Percentiles rank a stretch among this genome's conserved stretches.
Evolutionary conservation across 1,140 invertebrate species (phyloP).

Genomic region (Pseudomyrmex cubaensis): DNA sequence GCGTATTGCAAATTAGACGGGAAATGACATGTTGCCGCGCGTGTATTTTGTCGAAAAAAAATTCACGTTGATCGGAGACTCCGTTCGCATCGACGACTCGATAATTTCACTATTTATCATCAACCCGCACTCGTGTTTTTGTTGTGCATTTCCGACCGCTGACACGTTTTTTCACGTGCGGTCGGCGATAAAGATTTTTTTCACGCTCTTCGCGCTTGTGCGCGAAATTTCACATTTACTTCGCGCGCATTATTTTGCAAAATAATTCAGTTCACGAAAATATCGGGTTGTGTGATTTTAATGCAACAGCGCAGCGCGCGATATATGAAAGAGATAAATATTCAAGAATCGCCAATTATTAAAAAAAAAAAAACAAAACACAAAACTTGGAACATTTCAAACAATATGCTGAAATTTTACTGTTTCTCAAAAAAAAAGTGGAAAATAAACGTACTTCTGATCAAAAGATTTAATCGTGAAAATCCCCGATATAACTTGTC

Average conservation of each 20-base stretch:
- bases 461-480: no score
- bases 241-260: constrained; percentile 26
- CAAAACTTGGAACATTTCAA: background rate
- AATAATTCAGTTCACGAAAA: constrained; percentile 30
- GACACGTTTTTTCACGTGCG: constrained; percentile 42
- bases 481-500: no score
- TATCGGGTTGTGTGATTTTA: constrained; percentile 26
- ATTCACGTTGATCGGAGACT: background rate
- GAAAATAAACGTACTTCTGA: background rate
- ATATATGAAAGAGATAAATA: constrained; percentile 21
- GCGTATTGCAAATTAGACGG: constrained; percentile 25
- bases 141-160: constrained; percentile 25
- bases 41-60: background rate
- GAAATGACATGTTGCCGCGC: background rate
- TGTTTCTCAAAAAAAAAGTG: background rate
- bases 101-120: constrained; percentile 54
- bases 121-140: constrained; percentile 43
- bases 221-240: constrained; percentile 33
- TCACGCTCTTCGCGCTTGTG: constrained; percentile 4
- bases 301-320: background rate
- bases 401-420: background rate
- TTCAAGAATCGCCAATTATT: background rate
- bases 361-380: background rate
- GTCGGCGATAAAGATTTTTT: constrained; percentile 48
- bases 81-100: constrained; percentile 14